A percentile compares a stretch with the other conserved stretches of the same genome.
These are phyloP conservation scores for Thelaira solivaga DNA, from an alignment of 2,888 invertebrate genomes.

Conservation along the genomic window DNA sequence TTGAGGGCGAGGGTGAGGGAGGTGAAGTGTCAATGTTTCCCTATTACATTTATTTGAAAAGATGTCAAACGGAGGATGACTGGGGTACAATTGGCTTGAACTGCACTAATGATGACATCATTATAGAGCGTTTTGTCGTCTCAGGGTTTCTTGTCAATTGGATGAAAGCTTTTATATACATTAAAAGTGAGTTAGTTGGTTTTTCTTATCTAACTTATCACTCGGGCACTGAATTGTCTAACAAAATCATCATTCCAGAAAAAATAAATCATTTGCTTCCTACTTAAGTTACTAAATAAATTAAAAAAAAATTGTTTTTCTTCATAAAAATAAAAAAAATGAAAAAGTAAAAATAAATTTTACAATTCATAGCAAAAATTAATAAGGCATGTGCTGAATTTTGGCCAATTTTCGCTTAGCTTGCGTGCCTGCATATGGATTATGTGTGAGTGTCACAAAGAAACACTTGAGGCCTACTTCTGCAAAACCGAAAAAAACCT, in stretches of 20 bases:
- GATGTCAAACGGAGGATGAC: constrained; percentile 69
- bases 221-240: not conserved
- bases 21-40: constrained; percentile 2
- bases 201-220: not conserved
- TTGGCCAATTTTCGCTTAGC: no score
- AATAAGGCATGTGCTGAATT: no score
- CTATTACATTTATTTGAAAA: constrained; percentile 69
- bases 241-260: not conserved
- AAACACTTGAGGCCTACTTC: no score
- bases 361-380: no score
- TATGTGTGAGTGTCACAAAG: no score
- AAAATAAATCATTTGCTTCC: not conserved
- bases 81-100: constrained; percentile 71
- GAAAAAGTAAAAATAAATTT: no score
- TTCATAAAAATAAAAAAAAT: no score
- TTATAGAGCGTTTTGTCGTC: constrained; percentile 74
- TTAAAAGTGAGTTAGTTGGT: constrained; percentile 81
- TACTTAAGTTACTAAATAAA: no score
- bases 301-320: no score
- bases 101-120: constrained; percentile 70
- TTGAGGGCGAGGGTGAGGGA: not conserved
- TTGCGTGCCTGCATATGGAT: no score
- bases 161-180: constrained; percentile 83
- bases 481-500: no score
- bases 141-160: constrained; percentile 84